Percentiles rank a stretch among this genome's conserved stretches.
Evolutionary conservation across 2,888 invertebrate species (phyloP).

Genomic region (Eutolmus rufibarbis): DNA sequence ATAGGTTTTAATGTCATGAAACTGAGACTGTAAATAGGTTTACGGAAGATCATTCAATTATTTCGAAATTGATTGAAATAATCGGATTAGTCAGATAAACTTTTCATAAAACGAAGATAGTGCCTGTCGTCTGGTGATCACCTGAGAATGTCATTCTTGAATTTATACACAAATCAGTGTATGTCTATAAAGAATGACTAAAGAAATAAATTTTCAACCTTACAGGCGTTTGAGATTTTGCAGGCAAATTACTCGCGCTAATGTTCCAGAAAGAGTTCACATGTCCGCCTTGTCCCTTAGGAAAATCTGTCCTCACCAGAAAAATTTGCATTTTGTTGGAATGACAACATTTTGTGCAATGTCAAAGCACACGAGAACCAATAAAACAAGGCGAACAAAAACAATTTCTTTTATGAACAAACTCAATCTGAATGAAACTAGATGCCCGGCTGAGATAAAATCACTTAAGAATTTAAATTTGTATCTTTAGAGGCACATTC

Average conservation of each 20-base stretch:
- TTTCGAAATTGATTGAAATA: not conserved
- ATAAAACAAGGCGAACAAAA: not conserved
- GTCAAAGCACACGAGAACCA: not conserved
- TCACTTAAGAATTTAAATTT: conserved; percentile 34
- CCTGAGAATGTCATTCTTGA: not conserved
- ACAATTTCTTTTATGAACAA: not conserved
- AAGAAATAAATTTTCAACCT: not conserved
- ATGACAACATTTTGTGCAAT: conserved; percentile 25
- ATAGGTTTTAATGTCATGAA: not conserved
- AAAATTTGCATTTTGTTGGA: conserved; percentile 19
- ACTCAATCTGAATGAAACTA: conserved; percentile 25
- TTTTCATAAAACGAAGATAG: too few relatives aligned
- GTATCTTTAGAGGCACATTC: conserved; percentile 1
- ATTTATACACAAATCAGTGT: not conserved
- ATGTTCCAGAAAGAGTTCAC: not conserved
- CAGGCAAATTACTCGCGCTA: not conserved
- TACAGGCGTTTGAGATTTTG: not conserved
- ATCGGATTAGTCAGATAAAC: not conserved
- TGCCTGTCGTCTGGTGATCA: not conserved
- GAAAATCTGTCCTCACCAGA: not conserved
- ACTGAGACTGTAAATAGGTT: too few relatives aligned
- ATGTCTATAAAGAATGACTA: not conserved
- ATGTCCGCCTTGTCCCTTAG: not conserved
- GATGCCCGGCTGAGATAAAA: conserved; percentile 23
- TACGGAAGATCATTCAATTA: not conserved